phyloP scores from a whole-genome alignment of 30 jellyfish, hydroid and myxozoan species.

The Turritopsis rubra region DNA sequence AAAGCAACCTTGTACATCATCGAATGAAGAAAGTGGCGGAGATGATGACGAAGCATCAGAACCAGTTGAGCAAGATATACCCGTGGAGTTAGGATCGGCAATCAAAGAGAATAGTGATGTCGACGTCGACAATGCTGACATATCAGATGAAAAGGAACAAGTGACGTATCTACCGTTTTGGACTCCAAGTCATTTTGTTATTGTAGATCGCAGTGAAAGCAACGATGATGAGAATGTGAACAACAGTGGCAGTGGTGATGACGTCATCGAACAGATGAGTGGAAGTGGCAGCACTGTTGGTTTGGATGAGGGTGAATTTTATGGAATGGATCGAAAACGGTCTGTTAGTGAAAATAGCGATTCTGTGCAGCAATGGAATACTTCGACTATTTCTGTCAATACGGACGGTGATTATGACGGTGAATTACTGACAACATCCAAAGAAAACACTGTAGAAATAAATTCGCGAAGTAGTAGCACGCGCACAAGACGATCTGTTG shows the following conservation, averaged over 20 bases:
- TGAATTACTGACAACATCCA: neutral
- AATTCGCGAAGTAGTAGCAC: neutral
- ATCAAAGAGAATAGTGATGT: constrained; percentile 4
- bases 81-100: constrained; percentile 44
- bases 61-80: constrained; percentile 35
- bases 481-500: constrained; percentile 24
- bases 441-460: neutral
- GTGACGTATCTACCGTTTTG: constrained; percentile 15
- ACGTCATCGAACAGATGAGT: neutral
- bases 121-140: neutral
- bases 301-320: neutral
- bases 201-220: neutral
- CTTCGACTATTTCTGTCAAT: neutral
- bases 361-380: neutral
- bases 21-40: constrained; percentile 1
- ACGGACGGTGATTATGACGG: constrained; percentile 27
- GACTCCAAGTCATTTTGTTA: constrained; percentile 2
- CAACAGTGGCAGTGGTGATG: neutral
- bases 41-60: constrained; percentile 17
- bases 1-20: neutral
- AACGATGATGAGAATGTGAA: neutral
- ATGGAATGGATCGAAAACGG: neutral
- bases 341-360: neutral
- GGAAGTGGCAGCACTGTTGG: neutral
- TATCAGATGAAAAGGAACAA: constrained; percentile 12